These are phyloP conservation scores for Micromesistius poutassou DNA, from an alignment of 2,797 vertebrate species.

Conservation along the genomic window DNA sequence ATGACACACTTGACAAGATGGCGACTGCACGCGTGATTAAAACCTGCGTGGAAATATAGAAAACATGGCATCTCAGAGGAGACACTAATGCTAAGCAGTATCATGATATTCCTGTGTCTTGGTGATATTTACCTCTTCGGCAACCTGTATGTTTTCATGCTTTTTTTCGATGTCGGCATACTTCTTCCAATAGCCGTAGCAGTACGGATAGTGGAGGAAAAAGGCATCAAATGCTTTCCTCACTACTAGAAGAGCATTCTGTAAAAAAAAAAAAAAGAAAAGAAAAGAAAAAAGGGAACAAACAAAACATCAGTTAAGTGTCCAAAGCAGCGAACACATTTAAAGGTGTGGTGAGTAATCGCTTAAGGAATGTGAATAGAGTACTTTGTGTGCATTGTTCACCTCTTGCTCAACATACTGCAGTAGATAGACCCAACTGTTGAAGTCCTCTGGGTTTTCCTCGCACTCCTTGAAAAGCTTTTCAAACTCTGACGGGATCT, in stretches of 20 bases:
- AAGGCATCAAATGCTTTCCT: constrained; percentile 91
- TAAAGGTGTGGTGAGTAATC: neutral
- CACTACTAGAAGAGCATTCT: constrained; percentile 87
- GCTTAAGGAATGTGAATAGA: neutral
- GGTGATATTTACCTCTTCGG: constrained; percentile 86
- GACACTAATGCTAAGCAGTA: too few relatives aligned
- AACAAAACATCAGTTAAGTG: neutral
- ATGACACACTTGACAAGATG: neutral
- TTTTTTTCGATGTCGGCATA: constrained; percentile 96
- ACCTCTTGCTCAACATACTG: constrained; percentile 98
- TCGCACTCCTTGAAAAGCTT: constrained; percentile 89
- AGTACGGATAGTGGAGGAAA: constrained; percentile 93
- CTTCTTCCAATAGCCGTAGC: constrained; percentile 99
- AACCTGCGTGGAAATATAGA: neutral
- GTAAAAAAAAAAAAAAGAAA: constrained; percentile 4
- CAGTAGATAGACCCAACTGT: constrained; percentile 93
- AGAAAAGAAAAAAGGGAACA: neutral
- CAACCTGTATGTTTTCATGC: constrained; percentile 83
- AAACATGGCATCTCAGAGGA: too few relatives aligned
- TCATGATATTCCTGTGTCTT: neutral
- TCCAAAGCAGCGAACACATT: neutral
- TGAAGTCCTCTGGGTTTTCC: constrained; percentile 94
- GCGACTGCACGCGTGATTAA: neutral
- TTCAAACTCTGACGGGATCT: constrained; percentile 87
- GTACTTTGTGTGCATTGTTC: constrained; percentile 35